Evolutionary conservation across 2,797 vertebrate species (phyloP).

Genomic region (Okamejei kenojei): DNA sequence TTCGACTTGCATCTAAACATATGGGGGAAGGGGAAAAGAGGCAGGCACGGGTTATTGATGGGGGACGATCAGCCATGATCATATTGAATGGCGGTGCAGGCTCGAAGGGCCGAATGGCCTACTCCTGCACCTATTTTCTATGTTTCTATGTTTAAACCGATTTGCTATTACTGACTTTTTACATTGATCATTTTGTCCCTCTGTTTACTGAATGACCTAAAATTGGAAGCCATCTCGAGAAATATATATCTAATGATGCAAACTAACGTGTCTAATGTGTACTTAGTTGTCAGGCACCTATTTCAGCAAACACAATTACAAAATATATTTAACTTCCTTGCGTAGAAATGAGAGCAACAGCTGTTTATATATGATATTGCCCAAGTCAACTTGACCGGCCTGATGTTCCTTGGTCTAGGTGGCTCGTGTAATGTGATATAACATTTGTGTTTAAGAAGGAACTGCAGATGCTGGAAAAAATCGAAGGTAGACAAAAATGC

Average conservation of each 20-base stretch:
- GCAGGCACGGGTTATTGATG: no score
- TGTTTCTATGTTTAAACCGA: no score
- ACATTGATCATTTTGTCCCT: not conserved
- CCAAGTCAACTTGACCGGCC: not conserved
- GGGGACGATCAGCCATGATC: no score
- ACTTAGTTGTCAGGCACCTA: not conserved
- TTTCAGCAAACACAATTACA: not conserved
- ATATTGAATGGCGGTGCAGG: no score
- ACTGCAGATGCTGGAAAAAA: no score
- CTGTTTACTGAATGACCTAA: not conserved
- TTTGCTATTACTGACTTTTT: not conserved
- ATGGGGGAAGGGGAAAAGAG: no score
- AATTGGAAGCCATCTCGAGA: not conserved
- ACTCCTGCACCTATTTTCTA: no score
- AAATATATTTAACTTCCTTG: not conserved
- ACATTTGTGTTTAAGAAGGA: no score
- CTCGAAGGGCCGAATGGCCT: no score
- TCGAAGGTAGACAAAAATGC: no score
- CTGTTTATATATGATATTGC: not conserved
- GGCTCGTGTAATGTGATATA: slow-evolving; percentile 13
- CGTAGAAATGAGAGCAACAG: not conserved
- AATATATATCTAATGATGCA: not conserved
- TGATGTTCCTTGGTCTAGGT: not conserved
- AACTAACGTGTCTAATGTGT: not conserved
- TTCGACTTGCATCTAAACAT: not conserved